These are phyloP conservation scores for Solenopsis invicta DNA, from an alignment of 1,140 invertebrate genomes.

Conservation along the genomic window DNA sequence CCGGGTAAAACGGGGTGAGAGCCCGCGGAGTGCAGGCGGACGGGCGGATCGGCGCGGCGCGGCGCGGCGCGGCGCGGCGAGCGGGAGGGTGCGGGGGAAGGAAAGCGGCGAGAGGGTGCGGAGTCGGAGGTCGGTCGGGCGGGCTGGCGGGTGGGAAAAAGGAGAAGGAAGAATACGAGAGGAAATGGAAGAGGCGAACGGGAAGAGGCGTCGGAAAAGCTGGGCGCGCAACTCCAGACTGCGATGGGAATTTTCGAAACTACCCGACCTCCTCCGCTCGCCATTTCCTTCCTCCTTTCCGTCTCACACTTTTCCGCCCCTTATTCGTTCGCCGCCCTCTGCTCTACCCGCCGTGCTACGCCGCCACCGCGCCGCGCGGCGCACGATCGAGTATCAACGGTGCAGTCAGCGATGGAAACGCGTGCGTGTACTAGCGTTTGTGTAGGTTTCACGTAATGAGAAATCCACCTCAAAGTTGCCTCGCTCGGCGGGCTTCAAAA, in stretches of 20 bases:
- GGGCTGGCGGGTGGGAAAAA: constrained; percentile 61
- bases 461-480: constrained; percentile 54
- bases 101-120: constrained; percentile 33
- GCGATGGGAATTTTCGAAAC: constrained; percentile 78
- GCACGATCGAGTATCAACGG: constrained; percentile 58
- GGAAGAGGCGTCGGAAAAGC: constrained; percentile 79
- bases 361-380: constrained; percentile 15
- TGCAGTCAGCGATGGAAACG: constrained; percentile 47
- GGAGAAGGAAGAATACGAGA: constrained; percentile 64
- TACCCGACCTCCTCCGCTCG: constrained; percentile 46
- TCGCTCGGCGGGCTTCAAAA: constrained; percentile 43
- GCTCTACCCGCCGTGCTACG: constrained; percentile 10
- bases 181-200: constrained; percentile 78
- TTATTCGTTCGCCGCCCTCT: constrained; percentile 55
- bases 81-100: constrained; percentile 4
- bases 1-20: constrained; percentile 75
- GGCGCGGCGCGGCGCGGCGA: not conserved
- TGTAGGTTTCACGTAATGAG: constrained; percentile 62
- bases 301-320: constrained; percentile 55
- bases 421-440: constrained; percentile 47
- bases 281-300: constrained; percentile 49
- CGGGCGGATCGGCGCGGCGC: not conserved
- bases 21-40: constrained; percentile 55
- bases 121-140: constrained; percentile 49
- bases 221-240: constrained; percentile 67